Conservation (phyloP, 2,113 vertebrate genomes). For the Mixornis gularis region DNA sequence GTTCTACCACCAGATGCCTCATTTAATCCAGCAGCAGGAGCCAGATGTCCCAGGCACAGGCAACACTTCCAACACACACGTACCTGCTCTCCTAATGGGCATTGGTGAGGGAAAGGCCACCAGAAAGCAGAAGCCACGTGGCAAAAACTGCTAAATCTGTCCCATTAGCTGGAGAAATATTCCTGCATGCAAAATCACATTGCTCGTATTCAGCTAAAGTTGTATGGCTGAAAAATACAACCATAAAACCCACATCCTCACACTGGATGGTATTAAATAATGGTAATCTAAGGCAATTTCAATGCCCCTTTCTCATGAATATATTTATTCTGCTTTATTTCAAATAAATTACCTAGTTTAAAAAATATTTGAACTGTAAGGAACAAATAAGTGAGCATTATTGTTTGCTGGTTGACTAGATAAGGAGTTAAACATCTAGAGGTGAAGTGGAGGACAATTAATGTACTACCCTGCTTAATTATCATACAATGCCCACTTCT, state of each 20-base stretch:
- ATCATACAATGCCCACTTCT: slow-evolving; percentile 70
- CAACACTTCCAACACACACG: fast-evolving
- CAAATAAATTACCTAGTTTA: slow-evolving; percentile 41
- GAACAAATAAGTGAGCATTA: slow-evolving; percentile 53
- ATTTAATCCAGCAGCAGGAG: background rate
- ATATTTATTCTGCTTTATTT: slow-evolving; percentile 28
- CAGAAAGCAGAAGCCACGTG: background rate
- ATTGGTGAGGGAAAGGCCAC: fast-evolving
- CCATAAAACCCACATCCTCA: background rate
- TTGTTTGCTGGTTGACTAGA: slow-evolving; percentile 67
- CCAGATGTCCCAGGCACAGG: background rate
- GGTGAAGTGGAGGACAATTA: slow-evolving; percentile 73
- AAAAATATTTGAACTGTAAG: slow-evolving; percentile 48
- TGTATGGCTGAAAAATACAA: background rate
- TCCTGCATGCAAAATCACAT: background rate
- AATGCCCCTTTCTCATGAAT: background rate
- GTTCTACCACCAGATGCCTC: background rate
- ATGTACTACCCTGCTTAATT: slow-evolving; percentile 56
- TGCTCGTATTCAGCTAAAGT: background rate
- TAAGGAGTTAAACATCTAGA: slow-evolving; percentile 69
- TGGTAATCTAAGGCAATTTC: background rate
- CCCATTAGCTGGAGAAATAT: background rate
- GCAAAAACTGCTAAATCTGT: background rate
- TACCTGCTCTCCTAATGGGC: background rate
- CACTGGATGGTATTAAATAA: background rate